Evolutionary conservation across 2,113 vertebrate genomes (phyloP).

Genomic region (Rostratula benghalensis): DNA sequence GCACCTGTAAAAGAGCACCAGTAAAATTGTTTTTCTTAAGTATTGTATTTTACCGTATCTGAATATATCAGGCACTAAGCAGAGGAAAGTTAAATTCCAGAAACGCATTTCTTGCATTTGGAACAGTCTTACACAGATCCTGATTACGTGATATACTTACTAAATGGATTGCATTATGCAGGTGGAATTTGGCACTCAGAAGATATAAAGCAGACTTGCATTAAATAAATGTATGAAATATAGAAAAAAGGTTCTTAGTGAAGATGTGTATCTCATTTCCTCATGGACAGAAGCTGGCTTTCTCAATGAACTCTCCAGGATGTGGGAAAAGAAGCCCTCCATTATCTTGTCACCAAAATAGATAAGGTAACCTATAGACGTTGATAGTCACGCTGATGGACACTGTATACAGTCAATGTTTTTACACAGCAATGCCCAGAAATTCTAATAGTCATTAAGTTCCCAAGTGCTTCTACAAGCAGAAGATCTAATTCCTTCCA

Average conservation of each 20-base stretch:
- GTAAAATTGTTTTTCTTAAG: not conserved
- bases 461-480: not conserved
- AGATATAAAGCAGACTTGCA: not conserved
- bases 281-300: not conserved
- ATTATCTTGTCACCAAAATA: not conserved
- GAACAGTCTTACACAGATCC: not conserved
- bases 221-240: not conserved
- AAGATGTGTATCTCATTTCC: not conserved
- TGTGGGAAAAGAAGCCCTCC: not conserved
- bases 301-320: not conserved
- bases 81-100: not conserved
- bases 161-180: not conserved
- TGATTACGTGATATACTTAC: not conserved
- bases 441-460: not conserved
- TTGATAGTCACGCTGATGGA: rapidly evolving
- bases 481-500: not conserved
- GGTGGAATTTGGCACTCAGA: not conserved
- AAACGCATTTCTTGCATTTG: not conserved
- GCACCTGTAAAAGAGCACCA: not conserved
- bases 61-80: not conserved
- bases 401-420: not conserved
- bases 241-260: not conserved
- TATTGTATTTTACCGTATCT: not conserved
- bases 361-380: not conserved
- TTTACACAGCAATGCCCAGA: not conserved